phyloP scores from a whole-genome alignment of 2,113 vertebrate species.

The Andinoacara biseriatus region DNA sequence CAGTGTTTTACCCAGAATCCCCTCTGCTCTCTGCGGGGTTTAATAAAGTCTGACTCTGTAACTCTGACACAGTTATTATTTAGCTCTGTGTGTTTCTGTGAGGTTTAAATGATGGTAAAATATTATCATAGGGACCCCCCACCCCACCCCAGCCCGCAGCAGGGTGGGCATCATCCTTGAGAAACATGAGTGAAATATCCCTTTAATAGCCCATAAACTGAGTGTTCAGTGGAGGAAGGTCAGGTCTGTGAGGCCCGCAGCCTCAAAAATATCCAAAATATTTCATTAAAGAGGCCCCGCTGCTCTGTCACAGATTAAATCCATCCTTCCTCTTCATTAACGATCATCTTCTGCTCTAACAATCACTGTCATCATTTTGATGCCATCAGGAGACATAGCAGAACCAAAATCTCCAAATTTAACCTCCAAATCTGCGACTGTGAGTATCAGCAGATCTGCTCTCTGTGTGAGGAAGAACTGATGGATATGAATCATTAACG shows the following conservation, averaged over 20 bases:
- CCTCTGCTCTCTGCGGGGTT: not conserved
- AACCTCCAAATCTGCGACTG: too few relatives aligned
- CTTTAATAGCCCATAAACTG: not conserved
- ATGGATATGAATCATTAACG: too few relatives aligned
- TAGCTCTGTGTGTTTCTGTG: too few relatives aligned
- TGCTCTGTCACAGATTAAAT: accelerated
- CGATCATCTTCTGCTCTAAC: too few relatives aligned
- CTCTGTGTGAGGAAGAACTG: too few relatives aligned
- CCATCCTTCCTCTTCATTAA: too few relatives aligned
- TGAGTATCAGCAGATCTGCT: too few relatives aligned
- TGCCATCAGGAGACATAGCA: too few relatives aligned
- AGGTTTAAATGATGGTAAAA: too few relatives aligned
- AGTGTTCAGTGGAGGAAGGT: not conserved
- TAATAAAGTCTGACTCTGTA: not conserved
- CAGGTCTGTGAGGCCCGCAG: not conserved
- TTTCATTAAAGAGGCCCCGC: not conserved
- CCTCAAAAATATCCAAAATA: not conserved
- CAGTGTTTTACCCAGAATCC: constrained; percentile 1
- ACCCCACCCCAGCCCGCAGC: not conserved
- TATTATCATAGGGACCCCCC: not conserved
- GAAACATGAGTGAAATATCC: not conserved
- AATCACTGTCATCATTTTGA: too few relatives aligned
- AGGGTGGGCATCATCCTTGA: not conserved
- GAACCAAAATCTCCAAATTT: too few relatives aligned
- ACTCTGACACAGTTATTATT: not conserved